Percentiles rank a stretch among this genome's conserved stretches.
Conservation (phyloP, 2,888 invertebrate genomes). For the Bugulina stolonifera region DNA sequence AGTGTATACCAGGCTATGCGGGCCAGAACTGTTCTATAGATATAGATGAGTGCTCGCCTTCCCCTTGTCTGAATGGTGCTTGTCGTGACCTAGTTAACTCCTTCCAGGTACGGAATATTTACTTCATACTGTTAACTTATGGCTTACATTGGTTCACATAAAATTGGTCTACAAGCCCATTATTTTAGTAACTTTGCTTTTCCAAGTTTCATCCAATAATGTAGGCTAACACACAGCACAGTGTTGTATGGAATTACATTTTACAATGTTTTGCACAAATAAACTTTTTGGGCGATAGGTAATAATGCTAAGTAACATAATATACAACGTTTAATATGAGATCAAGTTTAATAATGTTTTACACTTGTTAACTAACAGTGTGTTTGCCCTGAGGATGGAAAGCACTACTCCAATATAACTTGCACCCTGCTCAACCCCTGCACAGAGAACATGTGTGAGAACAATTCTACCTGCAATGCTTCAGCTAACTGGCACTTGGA, state of each 20-base stretch:
- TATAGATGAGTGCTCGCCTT: conserved; percentile 29
- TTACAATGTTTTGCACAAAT: too few species aligned
- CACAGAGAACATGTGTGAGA: not conserved
- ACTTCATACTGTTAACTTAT: not conserved
- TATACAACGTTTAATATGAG: too few species aligned
- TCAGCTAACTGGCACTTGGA: not conserved
- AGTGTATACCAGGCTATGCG: conserved; percentile 9
- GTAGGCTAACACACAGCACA: too few species aligned
- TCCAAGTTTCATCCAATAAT: too few species aligned
- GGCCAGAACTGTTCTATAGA: conserved; percentile 29
- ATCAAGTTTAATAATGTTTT: too few species aligned
- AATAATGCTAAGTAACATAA: too few species aligned
- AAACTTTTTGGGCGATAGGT: too few species aligned
- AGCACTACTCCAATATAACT: not conserved
- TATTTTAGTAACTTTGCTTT: too few species aligned
- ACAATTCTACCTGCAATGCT: not conserved
- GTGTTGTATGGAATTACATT: too few species aligned
- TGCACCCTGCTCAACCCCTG: not conserved
- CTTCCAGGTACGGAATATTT: conserved; percentile 5
- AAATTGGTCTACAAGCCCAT: too few species aligned
- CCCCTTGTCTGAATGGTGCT: conserved; percentile 28
- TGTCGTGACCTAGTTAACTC: conserved; percentile 27
- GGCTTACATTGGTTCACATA: too few species aligned
- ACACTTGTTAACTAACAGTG: too few species aligned
- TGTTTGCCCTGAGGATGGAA: conserved; percentile 12